Evolutionary conservation across 2,797 vertebrate genomes (phyloP), one percentile per base, ranked within the genome.

Genomic region (Acanthurus tractus): DNA sequence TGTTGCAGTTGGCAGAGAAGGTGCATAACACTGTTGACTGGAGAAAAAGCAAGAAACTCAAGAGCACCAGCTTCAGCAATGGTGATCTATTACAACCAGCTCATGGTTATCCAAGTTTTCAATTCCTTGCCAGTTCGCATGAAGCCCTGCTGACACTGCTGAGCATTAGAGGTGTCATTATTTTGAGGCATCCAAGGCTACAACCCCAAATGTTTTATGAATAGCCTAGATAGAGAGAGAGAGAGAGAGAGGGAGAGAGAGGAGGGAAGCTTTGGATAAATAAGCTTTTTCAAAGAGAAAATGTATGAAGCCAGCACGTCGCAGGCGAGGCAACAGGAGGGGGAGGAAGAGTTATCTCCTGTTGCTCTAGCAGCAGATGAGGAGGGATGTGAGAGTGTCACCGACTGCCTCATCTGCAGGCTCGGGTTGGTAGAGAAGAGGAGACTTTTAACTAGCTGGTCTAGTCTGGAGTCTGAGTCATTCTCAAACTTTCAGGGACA

Each of bases 1-100:
- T 46, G 50, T 44, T 48, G 54, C 54, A 36, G 59, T 61, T 63
- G 49, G 23, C 49, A 29, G 57, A 56, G 46, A 40, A 34, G 29
- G 29, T 64, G 29, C 23, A 67, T 40, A 48, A 81, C 83, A 38
- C 57, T 15, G 17, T 17, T 69, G 36, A 36, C 10, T 63, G 34
- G 71, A 42, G 25, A 53, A 81, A 72, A 74, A 61, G 8, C 22
- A 15, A 55, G n/a, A 75, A 15, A 68, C 4, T 65, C 6, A 56
- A 48, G 9, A 25, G 29, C 44, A 50, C 4, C 14, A 54, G 48
- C 54, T 46, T 20, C 12, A 50, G 40, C 18, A 50, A 29, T 50
- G 42, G 72, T 68, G 3, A 9, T 9, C 15, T 36, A 50, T 52
- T 13, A 44, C 10, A 20, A 17, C 46, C 20, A 58, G 40, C 71